phyloP scores from a whole-genome alignment of 2,113 vertebrate species.

The Pogona vitticeps region DNA sequence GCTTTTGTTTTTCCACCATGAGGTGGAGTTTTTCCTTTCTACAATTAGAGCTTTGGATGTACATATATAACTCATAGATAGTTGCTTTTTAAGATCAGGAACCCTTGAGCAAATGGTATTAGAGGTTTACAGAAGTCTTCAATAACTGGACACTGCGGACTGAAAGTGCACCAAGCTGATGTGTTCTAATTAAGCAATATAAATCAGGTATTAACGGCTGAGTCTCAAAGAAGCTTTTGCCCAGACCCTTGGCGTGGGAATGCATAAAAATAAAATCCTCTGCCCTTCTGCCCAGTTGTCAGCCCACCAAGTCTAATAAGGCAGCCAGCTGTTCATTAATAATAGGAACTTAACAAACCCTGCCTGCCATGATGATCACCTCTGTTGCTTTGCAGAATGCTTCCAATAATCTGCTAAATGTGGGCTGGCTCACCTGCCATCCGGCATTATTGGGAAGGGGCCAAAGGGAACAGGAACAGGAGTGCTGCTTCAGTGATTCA shows the following conservation, averaged over 20 bases:
- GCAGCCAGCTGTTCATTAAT: conserved; percentile 12
- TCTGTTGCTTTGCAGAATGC: conserved; percentile 33
- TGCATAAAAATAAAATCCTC: not conserved
- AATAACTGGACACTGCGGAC: not conserved
- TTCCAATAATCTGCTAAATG: conserved; percentile 46
- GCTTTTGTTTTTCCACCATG: not conserved
- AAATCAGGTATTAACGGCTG: not conserved
- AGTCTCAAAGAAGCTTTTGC: not conserved
- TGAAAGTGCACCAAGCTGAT: not conserved
- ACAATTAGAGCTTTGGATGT: not conserved
- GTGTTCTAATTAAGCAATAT: conserved; percentile 9
- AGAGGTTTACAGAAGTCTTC: not conserved
- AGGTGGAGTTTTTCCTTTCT: not conserved
- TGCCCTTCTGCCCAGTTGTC: not conserved
- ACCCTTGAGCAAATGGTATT: not conserved
- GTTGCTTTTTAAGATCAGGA: conserved; percentile 25
- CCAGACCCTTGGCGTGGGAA: not conserved
- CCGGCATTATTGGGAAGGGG: conserved; percentile 41
- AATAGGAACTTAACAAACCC: not conserved
- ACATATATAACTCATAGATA: not conserved
- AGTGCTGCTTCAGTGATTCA: conserved; percentile 37
- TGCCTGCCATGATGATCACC: conserved; percentile 14
- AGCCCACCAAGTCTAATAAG: not conserved
- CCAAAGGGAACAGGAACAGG: conserved; percentile 18
- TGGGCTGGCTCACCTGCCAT: conserved; percentile 25